Conservation (phyloP, 2,113 vertebrate genomes). For the Enhydra lutris region DNA sequence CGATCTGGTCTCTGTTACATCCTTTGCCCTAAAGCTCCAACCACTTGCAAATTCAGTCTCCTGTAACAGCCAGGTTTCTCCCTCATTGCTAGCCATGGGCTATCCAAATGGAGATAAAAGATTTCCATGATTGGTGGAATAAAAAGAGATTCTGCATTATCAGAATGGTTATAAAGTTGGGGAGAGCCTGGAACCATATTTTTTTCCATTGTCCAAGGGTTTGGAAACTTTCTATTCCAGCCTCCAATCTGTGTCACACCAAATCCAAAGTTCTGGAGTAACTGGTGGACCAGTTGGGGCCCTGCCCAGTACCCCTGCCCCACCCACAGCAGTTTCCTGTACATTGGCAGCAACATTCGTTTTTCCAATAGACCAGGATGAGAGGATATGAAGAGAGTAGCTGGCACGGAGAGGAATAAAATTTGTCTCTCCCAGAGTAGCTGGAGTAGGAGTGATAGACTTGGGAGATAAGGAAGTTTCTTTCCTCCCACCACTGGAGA, state of each 20-base stretch:
- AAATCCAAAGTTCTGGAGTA: not conserved
- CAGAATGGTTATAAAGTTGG: not conserved
- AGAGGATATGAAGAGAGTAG: not conserved
- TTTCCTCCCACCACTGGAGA: not conserved
- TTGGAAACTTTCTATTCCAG: not conserved
- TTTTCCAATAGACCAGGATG: not conserved
- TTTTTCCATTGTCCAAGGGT: not conserved
- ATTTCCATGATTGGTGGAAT: not conserved
- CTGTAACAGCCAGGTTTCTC: not conserved
- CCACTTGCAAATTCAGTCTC: not conserved
- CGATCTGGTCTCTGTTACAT: not conserved
- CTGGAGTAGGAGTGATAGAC: not conserved
- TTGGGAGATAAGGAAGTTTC: not conserved
- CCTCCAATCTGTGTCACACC: not conserved
- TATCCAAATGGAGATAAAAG: constrained; percentile 11
- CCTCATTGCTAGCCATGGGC: not conserved
- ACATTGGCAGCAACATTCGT: not conserved
- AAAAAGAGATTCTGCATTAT: constrained; percentile 20
- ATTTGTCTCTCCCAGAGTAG: not conserved
- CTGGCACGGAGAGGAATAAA: not conserved
- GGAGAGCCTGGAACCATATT: constrained; percentile 21
- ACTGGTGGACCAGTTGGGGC: not conserved
- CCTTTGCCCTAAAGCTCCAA: not conserved
- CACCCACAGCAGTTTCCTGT: not conserved
- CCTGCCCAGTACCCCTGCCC: not conserved